Base-by-base conservation (phyloP, 1,140 invertebrate genomes). In the Eurytemora carolleeae region DNA sequence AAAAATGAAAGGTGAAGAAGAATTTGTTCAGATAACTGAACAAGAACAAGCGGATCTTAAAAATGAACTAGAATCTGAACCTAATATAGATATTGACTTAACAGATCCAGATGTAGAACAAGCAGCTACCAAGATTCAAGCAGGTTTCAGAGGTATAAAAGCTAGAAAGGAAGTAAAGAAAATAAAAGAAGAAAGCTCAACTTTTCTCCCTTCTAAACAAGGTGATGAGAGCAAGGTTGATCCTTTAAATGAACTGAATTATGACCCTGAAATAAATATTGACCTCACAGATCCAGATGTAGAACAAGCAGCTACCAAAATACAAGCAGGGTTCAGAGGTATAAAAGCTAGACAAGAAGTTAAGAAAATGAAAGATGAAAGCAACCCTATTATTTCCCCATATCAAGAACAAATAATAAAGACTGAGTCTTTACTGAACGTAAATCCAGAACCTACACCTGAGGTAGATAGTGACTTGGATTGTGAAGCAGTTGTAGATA, bases 251-350 rank as follows among this genome's bases (percentile, higher is more conserved):
- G 44, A 18, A 16, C n/a, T n/a, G n/a, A 55, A n/a, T 1, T 3
- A 57, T 21, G 56, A 57, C n/a, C 19, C 20, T 16, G 24, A 22
- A 18, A 61, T 57, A 21, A 71, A 74, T 55, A 74, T 74, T 55
- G 74, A 75, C 66, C 66, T 76, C 53, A 75, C 74, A 63, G 77
- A 78, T 67, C 77, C 76, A 2, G 77, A 79, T 59, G 71, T 77
- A 25, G 75, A 78, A 61, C 73, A 77, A 64, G 82, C 81, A 58
- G 82, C 80, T 2, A 75, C 77, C 18, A 81, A 79, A 70, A 82
- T 82, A 72, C 81, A 83, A 67, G 80, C 80, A 17, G 77, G 75
- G 12, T 82, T 80, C 66, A 71, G 79, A 52, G 81, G 80, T 1
- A 58, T 59, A 15, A 55, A 59, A 26, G 63, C 60, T 2, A 55